Evolutionary conservation across 2,797 vertebrate genomes (phyloP).

Genomic region (Alectoris magna): DNA sequence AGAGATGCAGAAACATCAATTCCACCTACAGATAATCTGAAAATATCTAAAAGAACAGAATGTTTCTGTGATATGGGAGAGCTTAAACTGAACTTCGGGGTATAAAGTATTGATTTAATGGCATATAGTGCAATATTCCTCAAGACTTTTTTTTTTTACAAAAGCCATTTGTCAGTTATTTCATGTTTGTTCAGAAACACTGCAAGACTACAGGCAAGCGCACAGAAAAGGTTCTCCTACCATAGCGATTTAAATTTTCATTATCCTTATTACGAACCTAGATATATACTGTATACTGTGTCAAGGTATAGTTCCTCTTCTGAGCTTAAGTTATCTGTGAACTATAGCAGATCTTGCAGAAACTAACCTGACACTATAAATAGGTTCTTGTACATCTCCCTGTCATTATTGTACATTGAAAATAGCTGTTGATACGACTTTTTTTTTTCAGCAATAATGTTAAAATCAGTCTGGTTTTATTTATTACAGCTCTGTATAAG

Average conservation of each 20-base stretch:
- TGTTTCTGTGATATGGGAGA: background rate
- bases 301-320: background rate
- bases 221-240: background rate
- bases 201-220: background rate
- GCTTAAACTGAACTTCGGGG: background rate
- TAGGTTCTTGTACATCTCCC: background rate
- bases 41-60: background rate
- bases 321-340: background rate
- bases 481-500: background rate
- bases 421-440: background rate
- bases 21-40: background rate
- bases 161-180: background rate
- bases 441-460: background rate
- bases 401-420: background rate
- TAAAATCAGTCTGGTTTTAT: background rate
- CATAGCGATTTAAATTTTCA: background rate
- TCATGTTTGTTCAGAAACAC: background rate
- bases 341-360: background rate
- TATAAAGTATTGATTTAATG: background rate
- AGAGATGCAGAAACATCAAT: background rate
- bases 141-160: background rate
- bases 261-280: background rate
- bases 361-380: background rate
- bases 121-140: background rate
- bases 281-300: background rate